Evolutionary conservation across 2,113 vertebrate genomes (phyloP).

Genomic region (Passer domesticus): DNA sequence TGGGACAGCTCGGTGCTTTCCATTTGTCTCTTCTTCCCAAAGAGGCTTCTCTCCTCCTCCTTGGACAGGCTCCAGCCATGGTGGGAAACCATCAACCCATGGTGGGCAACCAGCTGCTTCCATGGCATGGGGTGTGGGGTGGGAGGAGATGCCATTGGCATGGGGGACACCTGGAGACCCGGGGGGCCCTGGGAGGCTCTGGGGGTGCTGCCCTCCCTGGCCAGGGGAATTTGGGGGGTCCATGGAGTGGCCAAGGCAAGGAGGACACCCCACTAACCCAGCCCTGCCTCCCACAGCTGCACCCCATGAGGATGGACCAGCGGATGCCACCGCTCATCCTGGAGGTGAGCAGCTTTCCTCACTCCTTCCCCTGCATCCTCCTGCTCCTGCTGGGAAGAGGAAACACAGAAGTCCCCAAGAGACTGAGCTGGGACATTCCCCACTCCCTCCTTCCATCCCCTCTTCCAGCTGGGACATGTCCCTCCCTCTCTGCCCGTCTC

Average conservation of each 20-base stretch:
- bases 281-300: constrained; percentile 45
- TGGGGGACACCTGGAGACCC: background rate
- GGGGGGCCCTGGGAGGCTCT: background rate
- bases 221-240: fast-evolving
- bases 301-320: constrained; percentile 64
- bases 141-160: background rate
- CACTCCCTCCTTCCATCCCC: fast-evolving
- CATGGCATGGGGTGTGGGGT: background rate
- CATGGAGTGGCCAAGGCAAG: too few species aligned
- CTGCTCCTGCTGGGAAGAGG: background rate
- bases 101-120: background rate
- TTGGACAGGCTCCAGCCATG: too few species aligned
- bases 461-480: fast-evolving
- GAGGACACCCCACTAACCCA: background rate
- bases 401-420: fast-evolving
- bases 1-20: background rate
- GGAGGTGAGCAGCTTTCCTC: constrained; percentile 8
- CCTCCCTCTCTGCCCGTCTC: background rate
- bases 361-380: background rate
- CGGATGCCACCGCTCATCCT: constrained; percentile 35
- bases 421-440: background rate
- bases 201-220: background rate
- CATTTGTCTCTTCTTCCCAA: background rate
- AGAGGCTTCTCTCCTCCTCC: background rate
- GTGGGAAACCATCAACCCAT: background rate